phyloP scores from a whole-genome alignment of 2,113 vertebrate genomes.

The Bettongia penicillata region DNA sequence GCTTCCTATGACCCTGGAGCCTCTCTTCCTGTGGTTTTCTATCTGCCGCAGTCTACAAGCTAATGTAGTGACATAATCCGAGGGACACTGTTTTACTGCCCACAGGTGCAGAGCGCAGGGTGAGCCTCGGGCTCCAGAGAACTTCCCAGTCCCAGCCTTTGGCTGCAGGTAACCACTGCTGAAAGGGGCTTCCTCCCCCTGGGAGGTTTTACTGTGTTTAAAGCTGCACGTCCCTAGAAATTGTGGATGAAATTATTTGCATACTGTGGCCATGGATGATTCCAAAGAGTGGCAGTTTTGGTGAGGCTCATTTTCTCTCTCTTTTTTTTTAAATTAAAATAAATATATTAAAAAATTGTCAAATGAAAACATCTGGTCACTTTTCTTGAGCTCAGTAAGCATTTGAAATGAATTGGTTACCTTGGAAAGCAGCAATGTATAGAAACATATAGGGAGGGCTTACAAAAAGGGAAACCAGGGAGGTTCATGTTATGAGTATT shows the following conservation, averaged over 20 bases:
- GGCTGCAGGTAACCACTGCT: neutral
- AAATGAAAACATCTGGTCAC: neutral
- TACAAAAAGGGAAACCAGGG: neutral
- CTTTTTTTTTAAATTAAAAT: neutral
- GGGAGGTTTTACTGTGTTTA: constrained; percentile 30
- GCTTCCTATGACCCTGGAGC: constrained; percentile 40
- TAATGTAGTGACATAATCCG: neutral
- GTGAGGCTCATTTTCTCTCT: neutral
- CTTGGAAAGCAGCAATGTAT: neutral
- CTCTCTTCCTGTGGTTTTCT: constrained; percentile 6
- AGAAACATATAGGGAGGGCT: neutral
- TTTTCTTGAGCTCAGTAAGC: constrained; percentile 48
- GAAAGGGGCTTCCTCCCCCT: constrained; percentile 31
- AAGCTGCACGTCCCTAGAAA: neutral
- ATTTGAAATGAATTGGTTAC: neutral
- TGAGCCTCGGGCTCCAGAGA: neutral
- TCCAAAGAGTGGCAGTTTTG: neutral
- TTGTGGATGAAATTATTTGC: neutral
- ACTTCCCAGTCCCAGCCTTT: neutral
- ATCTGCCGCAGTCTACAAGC: constrained; percentile 8
- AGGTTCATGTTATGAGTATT: neutral
- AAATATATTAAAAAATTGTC: neutral
- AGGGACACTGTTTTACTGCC: neutral
- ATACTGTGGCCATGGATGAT: neutral
- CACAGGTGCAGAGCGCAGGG: neutral